A percentile compares a stretch with the other conserved stretches of the same genome.
These are phyloP conservation scores for Enteromius trimaculatus DNA, from an alignment of 2,797 vertebrate species.

Conservation along the genomic window DNA sequence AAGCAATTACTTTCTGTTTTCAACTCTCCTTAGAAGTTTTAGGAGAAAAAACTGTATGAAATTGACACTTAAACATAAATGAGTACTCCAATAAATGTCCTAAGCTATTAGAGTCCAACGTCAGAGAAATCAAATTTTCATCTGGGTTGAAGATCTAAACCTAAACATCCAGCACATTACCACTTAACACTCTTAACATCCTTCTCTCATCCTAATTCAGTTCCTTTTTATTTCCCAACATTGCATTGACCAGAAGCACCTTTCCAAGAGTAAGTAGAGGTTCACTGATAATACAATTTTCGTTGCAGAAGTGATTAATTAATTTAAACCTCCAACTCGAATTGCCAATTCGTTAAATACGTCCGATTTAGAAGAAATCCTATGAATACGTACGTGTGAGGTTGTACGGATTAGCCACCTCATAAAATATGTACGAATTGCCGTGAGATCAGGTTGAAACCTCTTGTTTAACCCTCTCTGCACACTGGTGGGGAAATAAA, in stretches of 20 bases:
- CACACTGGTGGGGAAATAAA: not conserved
- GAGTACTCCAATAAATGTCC: not conserved
- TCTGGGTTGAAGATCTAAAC: not conserved
- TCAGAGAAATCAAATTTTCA: slow-evolving; percentile 4
- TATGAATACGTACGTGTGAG: too few species aligned
- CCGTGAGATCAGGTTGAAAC: too few species aligned
- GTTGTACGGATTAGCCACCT: too few species aligned
- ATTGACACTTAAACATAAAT: not conserved
- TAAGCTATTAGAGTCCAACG: not conserved
- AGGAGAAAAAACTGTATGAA: not conserved
- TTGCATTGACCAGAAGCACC: not conserved
- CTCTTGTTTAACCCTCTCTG: not conserved
- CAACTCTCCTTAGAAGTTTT: not conserved
- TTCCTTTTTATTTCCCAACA: not conserved
- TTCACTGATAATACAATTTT: not conserved
- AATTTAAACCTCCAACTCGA: not conserved
- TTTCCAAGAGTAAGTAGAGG: not conserved
- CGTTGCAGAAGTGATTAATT: not conserved
- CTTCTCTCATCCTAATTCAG: not conserved
- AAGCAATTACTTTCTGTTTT: not conserved
- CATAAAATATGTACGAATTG: too few species aligned
- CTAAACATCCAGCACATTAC: not conserved
- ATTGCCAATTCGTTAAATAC: too few species aligned
- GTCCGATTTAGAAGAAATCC: too few species aligned
- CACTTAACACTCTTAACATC: not conserved